Conservation (phyloP, 2,113 vertebrate species). For the Calidris pygmaea region DNA sequence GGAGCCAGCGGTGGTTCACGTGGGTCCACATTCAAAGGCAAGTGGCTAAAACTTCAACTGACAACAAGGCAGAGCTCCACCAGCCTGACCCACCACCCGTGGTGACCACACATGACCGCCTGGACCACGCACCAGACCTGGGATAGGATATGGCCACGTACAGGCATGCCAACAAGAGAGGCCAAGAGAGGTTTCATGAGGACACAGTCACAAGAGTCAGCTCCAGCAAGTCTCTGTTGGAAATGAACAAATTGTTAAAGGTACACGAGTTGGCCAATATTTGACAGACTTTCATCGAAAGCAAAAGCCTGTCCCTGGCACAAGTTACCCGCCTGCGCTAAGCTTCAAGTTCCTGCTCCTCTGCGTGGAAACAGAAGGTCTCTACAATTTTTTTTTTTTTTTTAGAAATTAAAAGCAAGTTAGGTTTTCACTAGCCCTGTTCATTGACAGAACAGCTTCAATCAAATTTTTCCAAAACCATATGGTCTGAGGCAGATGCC, state of each 20-base stretch:
- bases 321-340: not conserved
- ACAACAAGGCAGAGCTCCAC: not conserved
- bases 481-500: conserved; percentile 19
- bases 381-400: not conserved
- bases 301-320: conserved; percentile 55
- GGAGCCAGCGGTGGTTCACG: accelerated
- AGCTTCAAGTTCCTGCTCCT: not conserved
- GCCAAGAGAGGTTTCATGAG: conserved; percentile 36
- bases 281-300: conserved; percentile 53
- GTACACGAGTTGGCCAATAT: not conserved
- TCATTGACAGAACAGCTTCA: not conserved
- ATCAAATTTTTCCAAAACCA: conserved; percentile 17
- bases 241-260: conserved; percentile 9
- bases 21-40: not conserved
- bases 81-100: accelerated
- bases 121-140: not conserved
- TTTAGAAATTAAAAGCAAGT: conserved; percentile 12
- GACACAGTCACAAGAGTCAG: not conserved
- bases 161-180: not conserved
- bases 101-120: accelerated
- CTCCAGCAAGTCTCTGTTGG: not conserved
- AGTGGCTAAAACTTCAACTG: not conserved
- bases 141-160: not conserved
- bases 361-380: not conserved
- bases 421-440: not conserved